A percentile compares a stretch with the other conserved stretches of the same genome.
phyloP scores from a whole-genome alignment of 53 echinoderm and acorn worm species.

The Patiria pectinifera region DNA sequence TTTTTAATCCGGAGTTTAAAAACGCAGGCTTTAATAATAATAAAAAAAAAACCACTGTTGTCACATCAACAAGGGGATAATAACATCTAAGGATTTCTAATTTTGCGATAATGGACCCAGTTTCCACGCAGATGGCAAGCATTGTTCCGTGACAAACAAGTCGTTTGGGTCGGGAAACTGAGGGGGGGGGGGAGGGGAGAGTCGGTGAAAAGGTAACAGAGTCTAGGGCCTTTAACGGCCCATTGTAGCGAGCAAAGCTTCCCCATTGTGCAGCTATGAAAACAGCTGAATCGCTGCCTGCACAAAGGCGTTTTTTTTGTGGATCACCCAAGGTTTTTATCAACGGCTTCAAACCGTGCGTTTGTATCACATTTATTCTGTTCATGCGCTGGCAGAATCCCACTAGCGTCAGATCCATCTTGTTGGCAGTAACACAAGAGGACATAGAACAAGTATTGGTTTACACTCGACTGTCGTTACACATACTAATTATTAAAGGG shows the following conservation, averaged over 20 bases:
- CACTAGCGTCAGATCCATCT: background rate
- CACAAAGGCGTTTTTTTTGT: slow-evolving; percentile 13
- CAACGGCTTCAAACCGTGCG: slow-evolving; percentile 21
- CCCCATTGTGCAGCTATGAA: slow-evolving; percentile 46
- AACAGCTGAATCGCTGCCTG: slow-evolving; percentile 53
- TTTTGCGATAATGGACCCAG: slow-evolving; percentile 36
- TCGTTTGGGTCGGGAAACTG: background rate
- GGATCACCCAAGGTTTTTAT: background rate
- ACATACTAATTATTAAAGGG: background rate
- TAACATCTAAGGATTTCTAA: slow-evolving; percentile 34
- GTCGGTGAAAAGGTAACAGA: slow-evolving; percentile 22
- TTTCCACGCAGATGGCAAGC: slow-evolving; percentile 55
- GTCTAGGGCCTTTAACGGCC: background rate
- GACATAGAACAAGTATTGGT: background rate
- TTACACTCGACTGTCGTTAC: background rate
- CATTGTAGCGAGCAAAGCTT: slow-evolving; percentile 18
- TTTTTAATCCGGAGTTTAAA: background rate
- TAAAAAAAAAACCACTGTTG: background rate
- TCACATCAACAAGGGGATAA: slow-evolving; percentile 27
- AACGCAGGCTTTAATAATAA: background rate
- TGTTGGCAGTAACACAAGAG: background rate
- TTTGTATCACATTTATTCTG: slow-evolving; percentile 30
- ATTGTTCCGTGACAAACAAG: slow-evolving; percentile 52
- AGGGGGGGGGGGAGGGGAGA: background rate
- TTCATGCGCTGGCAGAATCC: background rate